These are phyloP conservation scores for Sphecodes monilicornis DNA, from an alignment of 2,888 invertebrate genomes.

Conservation along the genomic window DNA sequence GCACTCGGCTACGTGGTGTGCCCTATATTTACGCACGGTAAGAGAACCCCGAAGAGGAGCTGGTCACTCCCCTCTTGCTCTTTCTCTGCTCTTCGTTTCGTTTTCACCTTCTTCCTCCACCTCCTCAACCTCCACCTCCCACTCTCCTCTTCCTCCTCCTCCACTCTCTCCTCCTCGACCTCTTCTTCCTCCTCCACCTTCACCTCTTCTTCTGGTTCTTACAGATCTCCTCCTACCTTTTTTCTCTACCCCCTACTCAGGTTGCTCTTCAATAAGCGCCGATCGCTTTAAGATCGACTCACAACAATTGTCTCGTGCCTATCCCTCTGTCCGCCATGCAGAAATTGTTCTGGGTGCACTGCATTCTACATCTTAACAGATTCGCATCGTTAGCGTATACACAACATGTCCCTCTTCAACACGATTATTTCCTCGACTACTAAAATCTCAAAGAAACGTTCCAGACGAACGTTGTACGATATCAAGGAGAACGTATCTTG, in stretches of 20 bases:
- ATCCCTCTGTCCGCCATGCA: background rate
- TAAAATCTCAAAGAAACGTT: background rate
- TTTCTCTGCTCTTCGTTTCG: slow-evolving; percentile 17
- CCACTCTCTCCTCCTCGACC: slow-evolving; percentile 18
- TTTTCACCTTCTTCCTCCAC: slow-evolving; percentile 26
- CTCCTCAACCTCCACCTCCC: slow-evolving; percentile 14
- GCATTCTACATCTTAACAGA: background rate
- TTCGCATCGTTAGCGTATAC: background rate
- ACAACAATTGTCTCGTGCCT: slow-evolving; percentile 67
- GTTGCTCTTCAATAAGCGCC: slow-evolving; percentile 78
- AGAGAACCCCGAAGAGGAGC: slow-evolving; percentile 78
- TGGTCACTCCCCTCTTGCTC: slow-evolving; percentile 51
- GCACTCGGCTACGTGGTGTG: slow-evolving; percentile 81
- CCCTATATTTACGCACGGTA: slow-evolving; percentile 84
- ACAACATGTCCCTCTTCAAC: too few species aligned
- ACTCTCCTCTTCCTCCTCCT: background rate
- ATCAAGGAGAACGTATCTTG: background rate
- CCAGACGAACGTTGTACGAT: background rate
- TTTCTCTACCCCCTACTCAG: slow-evolving; percentile 62
- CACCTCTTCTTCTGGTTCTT: slow-evolving; percentile 43
- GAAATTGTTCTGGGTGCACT: background rate
- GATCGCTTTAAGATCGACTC: slow-evolving; percentile 74
- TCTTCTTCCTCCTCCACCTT: slow-evolving; percentile 30
- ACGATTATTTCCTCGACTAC: background rate
- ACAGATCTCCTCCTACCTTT: slow-evolving; percentile 55